phyloP scores from a whole-genome alignment of 2,113 vertebrate species.

The Beaufortia kweichowensis region DNA sequence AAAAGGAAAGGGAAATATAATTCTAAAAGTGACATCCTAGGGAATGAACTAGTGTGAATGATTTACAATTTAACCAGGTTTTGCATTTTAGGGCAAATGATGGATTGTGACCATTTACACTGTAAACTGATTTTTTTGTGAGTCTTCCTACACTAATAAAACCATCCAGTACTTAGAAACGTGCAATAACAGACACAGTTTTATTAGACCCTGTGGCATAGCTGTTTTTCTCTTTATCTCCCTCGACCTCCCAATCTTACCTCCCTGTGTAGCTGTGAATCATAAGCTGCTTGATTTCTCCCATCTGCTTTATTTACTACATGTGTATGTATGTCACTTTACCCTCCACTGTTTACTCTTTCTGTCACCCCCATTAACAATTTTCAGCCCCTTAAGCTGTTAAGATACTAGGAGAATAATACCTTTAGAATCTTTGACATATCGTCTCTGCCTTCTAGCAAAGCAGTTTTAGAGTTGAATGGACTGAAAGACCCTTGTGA shows the following conservation, averaged over 20 bases:
- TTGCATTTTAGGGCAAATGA: too few species aligned
- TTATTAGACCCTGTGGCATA: conserved; percentile 64
- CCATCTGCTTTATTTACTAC: conserved; percentile 41
- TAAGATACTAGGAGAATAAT: conserved; percentile 12
- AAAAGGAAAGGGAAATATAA: too few species aligned
- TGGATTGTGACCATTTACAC: conserved; percentile 58
- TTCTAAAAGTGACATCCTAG: too few species aligned
- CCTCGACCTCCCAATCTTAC: conserved; percentile 23
- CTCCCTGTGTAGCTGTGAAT: conserved; percentile 32
- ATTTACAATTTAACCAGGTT: too few species aligned
- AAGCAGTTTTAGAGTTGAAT: conserved; percentile 2
- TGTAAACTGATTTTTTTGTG: conserved; percentile 64
- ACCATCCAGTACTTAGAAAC: conserved; percentile 68
- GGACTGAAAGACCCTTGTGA: conserved; percentile 41
- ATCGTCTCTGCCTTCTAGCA: neutral
- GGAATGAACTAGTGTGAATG: too few species aligned
- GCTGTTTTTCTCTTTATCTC: conserved; percentile 46
- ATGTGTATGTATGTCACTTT: conserved; percentile 47
- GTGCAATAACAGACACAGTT: conserved; percentile 68
- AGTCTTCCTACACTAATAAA: conserved; percentile 68
- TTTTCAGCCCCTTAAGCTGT: neutral
- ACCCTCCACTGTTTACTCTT: conserved; percentile 45
- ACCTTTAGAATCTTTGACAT: conserved; percentile 14
- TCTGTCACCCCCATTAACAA: neutral
- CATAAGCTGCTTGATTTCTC: neutral